Conservation (phyloP, 53 echinoderm and acorn worm species). For the Stichopus horrens region DNA sequence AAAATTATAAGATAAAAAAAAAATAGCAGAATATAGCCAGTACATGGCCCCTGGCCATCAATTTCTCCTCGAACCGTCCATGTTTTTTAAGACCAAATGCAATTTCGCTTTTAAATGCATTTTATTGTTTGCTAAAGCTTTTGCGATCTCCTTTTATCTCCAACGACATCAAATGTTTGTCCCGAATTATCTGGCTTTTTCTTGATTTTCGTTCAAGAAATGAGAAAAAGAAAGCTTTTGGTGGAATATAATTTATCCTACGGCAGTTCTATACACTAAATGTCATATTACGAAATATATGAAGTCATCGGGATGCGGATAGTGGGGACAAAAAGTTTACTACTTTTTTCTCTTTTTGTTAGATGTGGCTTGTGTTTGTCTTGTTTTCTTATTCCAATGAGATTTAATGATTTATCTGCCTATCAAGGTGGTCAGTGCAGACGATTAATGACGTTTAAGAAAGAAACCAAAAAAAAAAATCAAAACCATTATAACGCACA, state of each 20-base stretch:
- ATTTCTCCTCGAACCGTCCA: background rate
- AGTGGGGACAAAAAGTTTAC: background rate
- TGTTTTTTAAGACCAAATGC: constrained; percentile 24
- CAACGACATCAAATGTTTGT: background rate
- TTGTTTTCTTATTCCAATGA: background rate
- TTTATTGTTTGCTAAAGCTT: constrained; percentile 10
- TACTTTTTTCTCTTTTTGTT: background rate
- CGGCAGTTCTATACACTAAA: constrained; percentile 1
- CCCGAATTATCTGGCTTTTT: background rate
- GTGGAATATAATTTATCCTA: background rate
- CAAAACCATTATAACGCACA: too few relatives aligned
- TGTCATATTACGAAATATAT: constrained; percentile 13
- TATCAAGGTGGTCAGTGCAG: too few relatives aligned
- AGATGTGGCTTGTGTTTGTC: background rate
- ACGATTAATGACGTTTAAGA: too few relatives aligned
- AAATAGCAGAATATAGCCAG: background rate
- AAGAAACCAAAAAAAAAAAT: too few relatives aligned
- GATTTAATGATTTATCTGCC: background rate
- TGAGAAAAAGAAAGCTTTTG: background rate
- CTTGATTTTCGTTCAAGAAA: too few relatives aligned
- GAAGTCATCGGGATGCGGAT: background rate
- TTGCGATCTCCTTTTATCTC: background rate
- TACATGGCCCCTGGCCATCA: constrained; percentile 26
- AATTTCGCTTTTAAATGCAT: constrained; percentile 40
- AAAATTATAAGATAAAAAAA: background rate